Evolutionary conservation across 2,888 invertebrate species (phyloP).

Genomic region (Priocnemis perturbator): DNA sequence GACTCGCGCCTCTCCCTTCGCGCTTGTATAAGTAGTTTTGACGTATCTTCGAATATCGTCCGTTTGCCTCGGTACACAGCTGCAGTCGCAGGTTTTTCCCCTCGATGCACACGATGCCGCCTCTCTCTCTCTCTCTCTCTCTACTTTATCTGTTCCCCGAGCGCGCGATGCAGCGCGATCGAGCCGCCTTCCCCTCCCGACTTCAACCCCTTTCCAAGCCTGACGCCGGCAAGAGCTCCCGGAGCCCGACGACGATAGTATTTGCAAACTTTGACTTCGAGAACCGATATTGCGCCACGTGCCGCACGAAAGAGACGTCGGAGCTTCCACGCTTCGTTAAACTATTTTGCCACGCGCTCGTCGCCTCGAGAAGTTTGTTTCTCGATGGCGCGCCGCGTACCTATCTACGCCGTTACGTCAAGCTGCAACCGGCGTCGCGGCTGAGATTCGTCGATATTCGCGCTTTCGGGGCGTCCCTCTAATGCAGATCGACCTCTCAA

Average conservation of each 20-base stretch:
- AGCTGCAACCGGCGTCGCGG: too few relatives aligned
- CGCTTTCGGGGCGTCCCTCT: too few relatives aligned
- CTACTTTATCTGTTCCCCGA: neutral
- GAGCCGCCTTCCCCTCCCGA: neutral
- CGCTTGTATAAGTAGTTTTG: conserved; percentile 44
- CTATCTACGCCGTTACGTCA: too few relatives aligned
- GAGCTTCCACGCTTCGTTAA: conserved; percentile 12
- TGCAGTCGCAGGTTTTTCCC: conserved; percentile 39
- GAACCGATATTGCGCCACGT: conserved; percentile 41
- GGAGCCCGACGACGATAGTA: conserved; percentile 15
- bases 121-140: neutral
- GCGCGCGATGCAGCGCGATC: neutral
- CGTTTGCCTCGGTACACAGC: conserved; percentile 30
- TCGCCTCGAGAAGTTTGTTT: conserved; percentile 2
- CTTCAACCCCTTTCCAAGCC: neutral
- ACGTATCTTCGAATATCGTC: conserved; percentile 47
- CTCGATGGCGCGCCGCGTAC: conserved; percentile 16
- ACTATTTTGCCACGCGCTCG: conserved; percentile 5
- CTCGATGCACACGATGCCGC: conserved; percentile 36
- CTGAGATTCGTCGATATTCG: too few relatives aligned
- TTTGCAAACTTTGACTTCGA: conserved; percentile 43
- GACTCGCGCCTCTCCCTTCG: neutral
- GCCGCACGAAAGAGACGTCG: conserved; percentile 22
- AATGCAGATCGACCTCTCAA: too few relatives aligned
- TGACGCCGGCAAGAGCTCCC: too few relatives aligned